Evolutionary conservation across 2,113 vertebrate genomes (phyloP).

Genomic region (Eurystomus gularis): DNA sequence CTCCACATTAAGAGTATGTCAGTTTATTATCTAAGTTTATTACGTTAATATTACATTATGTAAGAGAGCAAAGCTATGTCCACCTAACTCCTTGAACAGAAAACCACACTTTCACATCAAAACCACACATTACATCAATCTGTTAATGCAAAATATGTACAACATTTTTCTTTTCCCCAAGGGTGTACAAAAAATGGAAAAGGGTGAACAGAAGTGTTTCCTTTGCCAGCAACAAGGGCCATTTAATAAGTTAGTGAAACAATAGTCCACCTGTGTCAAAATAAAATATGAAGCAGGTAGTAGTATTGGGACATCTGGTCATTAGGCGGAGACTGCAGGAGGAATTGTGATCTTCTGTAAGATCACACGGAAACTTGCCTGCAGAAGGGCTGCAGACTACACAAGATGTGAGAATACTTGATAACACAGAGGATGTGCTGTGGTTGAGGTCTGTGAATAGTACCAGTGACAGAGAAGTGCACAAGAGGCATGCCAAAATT

Average conservation of each 20-base stretch:
- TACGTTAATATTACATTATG: background rate
- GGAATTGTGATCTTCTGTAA: rapidly evolving
- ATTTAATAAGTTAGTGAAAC: background rate
- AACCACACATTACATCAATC: background rate
- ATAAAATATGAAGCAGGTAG: background rate
- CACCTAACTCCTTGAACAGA: background rate
- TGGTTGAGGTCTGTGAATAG: background rate
- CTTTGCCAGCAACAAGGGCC: background rate
- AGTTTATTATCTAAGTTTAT: background rate
- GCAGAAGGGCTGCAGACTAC: background rate
- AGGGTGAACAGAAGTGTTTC: background rate
- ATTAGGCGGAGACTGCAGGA: background rate
- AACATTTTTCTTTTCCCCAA: rapidly evolving
- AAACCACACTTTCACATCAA: background rate
- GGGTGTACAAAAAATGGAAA: background rate
- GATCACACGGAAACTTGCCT: background rate
- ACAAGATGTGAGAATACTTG: background rate
- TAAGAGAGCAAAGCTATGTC: background rate
- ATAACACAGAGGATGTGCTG: background rate
- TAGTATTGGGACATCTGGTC: background rate
- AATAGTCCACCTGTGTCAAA: background rate
- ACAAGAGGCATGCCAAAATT: background rate
- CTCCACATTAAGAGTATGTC: background rate
- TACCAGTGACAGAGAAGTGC: background rate
- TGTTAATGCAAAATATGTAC: background rate